Base-by-base conservation (phyloP, 2,113 vertebrate species). In the Rhinopomastus cyanomelas region DNA sequence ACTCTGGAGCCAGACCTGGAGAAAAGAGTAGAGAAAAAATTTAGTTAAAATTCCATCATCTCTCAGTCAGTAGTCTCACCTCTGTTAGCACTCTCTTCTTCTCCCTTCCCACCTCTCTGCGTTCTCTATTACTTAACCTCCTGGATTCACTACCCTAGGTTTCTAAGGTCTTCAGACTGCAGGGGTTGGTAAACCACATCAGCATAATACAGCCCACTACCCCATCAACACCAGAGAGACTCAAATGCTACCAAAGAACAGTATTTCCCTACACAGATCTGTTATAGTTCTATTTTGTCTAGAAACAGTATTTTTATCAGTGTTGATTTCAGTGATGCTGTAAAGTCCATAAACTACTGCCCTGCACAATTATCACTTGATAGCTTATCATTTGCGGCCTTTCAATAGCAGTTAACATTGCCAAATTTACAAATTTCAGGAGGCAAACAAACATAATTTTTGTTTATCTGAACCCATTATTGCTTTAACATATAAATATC, bases 1-100 rank as follows among this genome's bases (percentile, higher is more conserved):
- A 74, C 55, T 44, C 75, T 2, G 25, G 82, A 74, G 46, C 34
- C 80, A 65, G 46, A 96, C 90, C 97, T 98, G 78, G 67, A 57
- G 12, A 29, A 73, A 96, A 85, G 49, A 88, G 29, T 11, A 93
- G 51, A 94, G 53, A 93, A 81, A 96, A 92, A 84, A 73, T 6
- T 85, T 52, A 42, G 30, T 5, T 59, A 25, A 64, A 80, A 93
- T 74, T 81, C 34, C 48, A 85, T 8, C 61, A 52, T 30, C 3
- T 66, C 27, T 88, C 42, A 62, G 32, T 61, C 55, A 69, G 17
- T 65, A 78, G 9, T 62, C 25, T 34, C 53, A 48, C 46, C 18
- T 48, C 46, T 8, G 17, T 48, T 20, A 48, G 46, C 18, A 48
- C 46, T 48, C 46, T 48, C 46, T 9, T 48, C 20, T 83, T 12